phyloP scores from a whole-genome alignment of 2,888 invertebrate genomes.

The Pseudococcus longispinus region DNA sequence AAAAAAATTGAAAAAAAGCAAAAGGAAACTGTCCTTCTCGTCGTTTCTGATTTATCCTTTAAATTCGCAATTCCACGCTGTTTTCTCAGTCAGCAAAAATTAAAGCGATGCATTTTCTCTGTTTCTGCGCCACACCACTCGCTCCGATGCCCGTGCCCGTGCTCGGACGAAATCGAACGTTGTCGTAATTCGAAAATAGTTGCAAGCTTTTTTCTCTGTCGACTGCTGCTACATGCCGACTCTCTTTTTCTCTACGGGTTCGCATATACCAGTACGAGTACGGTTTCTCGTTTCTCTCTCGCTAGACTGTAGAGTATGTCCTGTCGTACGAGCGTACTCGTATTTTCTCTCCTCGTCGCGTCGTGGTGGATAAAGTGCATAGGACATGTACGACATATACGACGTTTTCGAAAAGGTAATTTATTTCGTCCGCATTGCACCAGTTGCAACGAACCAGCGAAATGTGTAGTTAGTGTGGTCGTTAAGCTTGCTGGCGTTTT shows the following conservation, averaged over 20 bases:
- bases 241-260: neutral
- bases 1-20: conserved; percentile 52
- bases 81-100: conserved; percentile 53
- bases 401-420: conserved; percentile 42
- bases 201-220: conserved; percentile 26
- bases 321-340: no score
- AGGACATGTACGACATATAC: neutral
- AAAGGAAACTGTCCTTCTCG: conserved; percentile 48
- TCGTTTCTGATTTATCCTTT: conserved; percentile 55
- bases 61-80: conserved; percentile 52
- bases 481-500: neutral
- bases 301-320: neutral
- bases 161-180: conserved; percentile 49
- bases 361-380: neutral
- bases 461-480: conserved; percentile 5
- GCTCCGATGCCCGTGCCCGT: neutral
- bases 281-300: neutral
- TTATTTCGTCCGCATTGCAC: conserved; percentile 56
- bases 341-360: neutral
- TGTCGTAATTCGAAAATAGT: conserved; percentile 52
- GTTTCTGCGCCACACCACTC: neutral
- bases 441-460: conserved; percentile 42
- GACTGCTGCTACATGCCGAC: neutral
- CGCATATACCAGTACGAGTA: neutral
- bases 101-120: conserved; percentile 52